Evolutionary conservation across 1,140 invertebrate species (phyloP), one percentile per base, ranked within the genome.

Genomic region (Hermatobates lingyangjiaoensis): DNA sequence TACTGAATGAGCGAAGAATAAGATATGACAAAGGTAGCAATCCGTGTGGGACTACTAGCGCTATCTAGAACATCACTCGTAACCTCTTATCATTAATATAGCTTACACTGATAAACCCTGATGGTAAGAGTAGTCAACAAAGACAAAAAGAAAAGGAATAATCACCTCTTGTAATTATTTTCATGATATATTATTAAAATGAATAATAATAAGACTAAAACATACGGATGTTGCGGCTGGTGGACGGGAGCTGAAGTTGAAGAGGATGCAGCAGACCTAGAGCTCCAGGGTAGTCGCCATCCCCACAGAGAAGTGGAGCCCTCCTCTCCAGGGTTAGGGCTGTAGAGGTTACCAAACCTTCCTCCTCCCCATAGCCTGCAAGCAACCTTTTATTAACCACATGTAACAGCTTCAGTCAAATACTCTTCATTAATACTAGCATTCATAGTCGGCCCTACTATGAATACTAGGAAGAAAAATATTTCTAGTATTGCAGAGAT

Each of bases 291-390:
- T 58, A 73, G 64, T 21, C 71, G 54, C 73, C 73, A 74, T 56
- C 68, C 74, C 73, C 73, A 74, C 61, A 76, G 76, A 62, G 62
- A 71, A 63, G 58, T 63, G 64, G 55, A 66, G 66, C 64, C 62
- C 56, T 44, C 66, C 63, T 69, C 57, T 65, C 64, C 66, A 0
- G 83, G 82, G 66, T 85, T 86, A 0, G 83, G 83, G 0, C 82
- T 83, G 57, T 87, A 86, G 18, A 87, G 71, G 60, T 86, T 86
- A 0, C 82, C 82, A 53, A 76, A 69, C 27, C 75, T 67, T 58
- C 74, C 74, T 66, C 63, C 3, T 25, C 61, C 61, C 68, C 68
- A 69, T 56, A 67, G 69, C 46, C 67, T 66, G n/a, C n/a, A n/a
- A n/a, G 51, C 23, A 58, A 54, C n/a, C n/a, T n/a, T n/a, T n/a